Evolutionary conservation across 2,888 invertebrate genomes (phyloP).

Genomic region (Anthophora plumipes): DNA sequence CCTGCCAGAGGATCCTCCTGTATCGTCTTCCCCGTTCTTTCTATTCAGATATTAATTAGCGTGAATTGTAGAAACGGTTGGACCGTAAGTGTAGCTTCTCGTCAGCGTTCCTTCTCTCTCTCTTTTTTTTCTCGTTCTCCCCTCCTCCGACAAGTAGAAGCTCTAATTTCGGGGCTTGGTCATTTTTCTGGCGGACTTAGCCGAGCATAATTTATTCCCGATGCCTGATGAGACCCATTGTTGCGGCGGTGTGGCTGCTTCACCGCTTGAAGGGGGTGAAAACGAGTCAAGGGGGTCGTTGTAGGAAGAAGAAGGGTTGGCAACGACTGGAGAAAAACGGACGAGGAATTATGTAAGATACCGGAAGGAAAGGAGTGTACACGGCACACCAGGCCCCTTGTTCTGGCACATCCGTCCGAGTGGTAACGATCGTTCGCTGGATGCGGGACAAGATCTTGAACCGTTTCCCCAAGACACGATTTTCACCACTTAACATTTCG

Average conservation of each 20-base stretch:
- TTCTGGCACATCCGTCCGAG: slow-evolving; percentile 67
- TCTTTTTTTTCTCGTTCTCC: not conserved
- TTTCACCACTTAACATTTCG: slow-evolving; percentile 78
- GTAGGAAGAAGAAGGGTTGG: slow-evolving; percentile 48
- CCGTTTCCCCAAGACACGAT: slow-evolving; percentile 67
- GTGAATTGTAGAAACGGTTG: slow-evolving; percentile 7
- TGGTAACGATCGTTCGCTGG: slow-evolving; percentile 73
- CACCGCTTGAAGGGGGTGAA: slow-evolving; percentile 60
- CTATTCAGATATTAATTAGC: slow-evolving; percentile 7
- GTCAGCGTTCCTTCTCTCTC: not conserved
- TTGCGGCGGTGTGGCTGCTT: slow-evolving; percentile 65
- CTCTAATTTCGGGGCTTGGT: slow-evolving; percentile 67
- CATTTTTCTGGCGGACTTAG: slow-evolving; percentile 76
- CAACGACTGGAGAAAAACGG: slow-evolving; percentile 50
- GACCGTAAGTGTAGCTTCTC: slow-evolving; percentile 10
- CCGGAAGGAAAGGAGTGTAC: slow-evolving; percentile 69
- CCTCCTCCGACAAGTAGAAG: slow-evolving; percentile 1
- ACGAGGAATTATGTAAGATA: slow-evolving; percentile 68
- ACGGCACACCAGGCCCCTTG: slow-evolving; percentile 46
- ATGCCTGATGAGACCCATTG: slow-evolving; percentile 82
- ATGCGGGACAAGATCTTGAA: slow-evolving; percentile 71
- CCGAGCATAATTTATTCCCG: slow-evolving; percentile 80
- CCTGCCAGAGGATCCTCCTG: slow-evolving; percentile 4
- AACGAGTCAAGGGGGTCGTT: slow-evolving; percentile 58
- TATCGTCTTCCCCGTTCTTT: not conserved